Evolutionary conservation across 2,797 vertebrate species (phyloP), one percentile per base, ranked within the genome.

Genomic region (Catharus ustulatus): DNA sequence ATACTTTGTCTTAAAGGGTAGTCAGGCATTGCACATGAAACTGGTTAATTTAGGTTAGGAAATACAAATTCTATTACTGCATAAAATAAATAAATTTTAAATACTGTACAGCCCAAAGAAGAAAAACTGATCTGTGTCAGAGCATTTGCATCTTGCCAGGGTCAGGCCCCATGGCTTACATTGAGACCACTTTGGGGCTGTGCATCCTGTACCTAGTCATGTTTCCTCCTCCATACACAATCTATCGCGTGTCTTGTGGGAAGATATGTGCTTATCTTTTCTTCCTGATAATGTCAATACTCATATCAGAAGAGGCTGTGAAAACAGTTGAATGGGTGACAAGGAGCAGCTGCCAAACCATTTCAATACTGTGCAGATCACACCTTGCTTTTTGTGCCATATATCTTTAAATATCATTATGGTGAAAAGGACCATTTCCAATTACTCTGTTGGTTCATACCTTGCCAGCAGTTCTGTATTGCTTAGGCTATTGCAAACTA

Each of bases 191-290:
- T 49, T 23, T 0, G 1, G 5, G 27, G 7, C 30, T 72, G 13
- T 42, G 16, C 32, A 11, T 89, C 27, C 27, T 63, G 24, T 19
- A 36, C 11, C 15, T 1, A 2, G 23, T 45, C 22, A 27, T 3
- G 2, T 68, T 69, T 48, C 22, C 7, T 21, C 8, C 40, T 58
- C 30, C 15, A 0, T 42, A 22, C 12, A 10, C 23, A 36, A 16
- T 10, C 5, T 62, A 8, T 57, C 14, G 6, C 0, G 0, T 2
- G 4, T 66, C 36, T 36, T 59, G 12, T 75, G 68, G 75, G 63
- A 64, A 2, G 2, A 21, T 29, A 23, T 1, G 0, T 61, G 6
- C 21, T 5, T 67, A 9, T 21, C 13, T 79, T 58, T 77, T 83
- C 48, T 67, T 94, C 26, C 9, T 63, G 46, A 30, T 36, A 8